Evolutionary conservation across 2,888 invertebrate genomes (phyloP).

Genomic region (Parelbella ahira): DNA sequence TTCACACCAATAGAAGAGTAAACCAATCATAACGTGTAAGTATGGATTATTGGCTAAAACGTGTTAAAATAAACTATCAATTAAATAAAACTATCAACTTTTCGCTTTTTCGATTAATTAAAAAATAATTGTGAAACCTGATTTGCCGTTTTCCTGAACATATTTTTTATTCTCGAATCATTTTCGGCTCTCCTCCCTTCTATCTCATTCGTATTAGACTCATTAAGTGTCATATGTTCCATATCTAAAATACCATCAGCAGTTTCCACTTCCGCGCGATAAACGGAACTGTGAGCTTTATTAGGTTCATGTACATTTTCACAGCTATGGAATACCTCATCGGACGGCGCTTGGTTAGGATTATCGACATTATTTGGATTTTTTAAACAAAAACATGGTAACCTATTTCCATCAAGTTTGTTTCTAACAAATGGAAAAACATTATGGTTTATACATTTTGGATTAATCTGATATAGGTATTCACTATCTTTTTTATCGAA

Average conservation of each 20-base stretch:
- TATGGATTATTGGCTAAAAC: no score
- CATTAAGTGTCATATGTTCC: constrained; percentile 20
- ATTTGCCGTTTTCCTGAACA: constrained; percentile 46
- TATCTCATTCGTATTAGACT: constrained; percentile 15
- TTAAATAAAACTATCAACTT: no score
- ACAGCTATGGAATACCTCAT: constrained; percentile 43
- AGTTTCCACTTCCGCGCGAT: no score
- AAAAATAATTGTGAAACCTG: constrained; percentile 46
- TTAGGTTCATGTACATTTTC: constrained; percentile 29
- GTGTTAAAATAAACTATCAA: no score
- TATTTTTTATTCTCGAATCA: constrained; percentile 19
- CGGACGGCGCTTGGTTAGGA: constrained; percentile 17
- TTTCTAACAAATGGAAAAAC: constrained; percentile 48
- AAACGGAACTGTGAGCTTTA: no score
- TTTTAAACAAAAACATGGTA: constrained; percentile 54
- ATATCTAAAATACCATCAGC: background rate
- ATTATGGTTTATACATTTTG: constrained; percentile 35
- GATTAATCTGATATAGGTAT: constrained; percentile 50
- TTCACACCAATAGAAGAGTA: no score
- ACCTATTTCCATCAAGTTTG: constrained; percentile 40
- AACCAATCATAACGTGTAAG: no score
- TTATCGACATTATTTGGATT: constrained; percentile 28
- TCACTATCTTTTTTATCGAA: constrained; percentile 41
- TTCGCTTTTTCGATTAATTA: no score
- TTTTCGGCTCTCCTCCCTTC: background rate